Evolutionary conservation across 2,113 vertebrate species (phyloP).

Genomic region (Macquaria australasica): DNA sequence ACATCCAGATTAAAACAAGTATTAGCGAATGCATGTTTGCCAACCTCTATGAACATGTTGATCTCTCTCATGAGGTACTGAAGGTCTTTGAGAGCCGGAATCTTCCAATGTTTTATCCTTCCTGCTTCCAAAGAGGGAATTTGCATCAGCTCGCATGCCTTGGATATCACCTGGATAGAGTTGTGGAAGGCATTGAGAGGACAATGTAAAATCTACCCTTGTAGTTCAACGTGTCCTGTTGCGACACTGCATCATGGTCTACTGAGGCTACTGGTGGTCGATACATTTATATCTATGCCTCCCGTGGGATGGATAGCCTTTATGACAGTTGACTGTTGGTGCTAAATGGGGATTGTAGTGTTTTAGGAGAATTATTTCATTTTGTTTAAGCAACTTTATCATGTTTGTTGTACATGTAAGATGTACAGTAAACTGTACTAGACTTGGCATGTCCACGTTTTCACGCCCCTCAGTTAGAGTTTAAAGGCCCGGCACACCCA

Average conservation of each 20-base stretch:
- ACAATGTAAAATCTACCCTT: neutral
- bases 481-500: no score
- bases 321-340: neutral
- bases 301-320: neutral
- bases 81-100: slow-evolving; percentile 80
- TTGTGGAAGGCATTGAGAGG: neutral
- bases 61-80: slow-evolving; percentile 80
- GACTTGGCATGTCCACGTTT: no score
- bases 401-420: no score
- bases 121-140: slow-evolving; percentile 58
- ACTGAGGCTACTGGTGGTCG: neutral
- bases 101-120: slow-evolving; percentile 45
- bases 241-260: neutral
- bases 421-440: no score
- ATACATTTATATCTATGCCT: neutral
- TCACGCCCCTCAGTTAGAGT: no score
- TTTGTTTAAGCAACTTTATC: no score
- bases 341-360: neutral
- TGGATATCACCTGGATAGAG: slow-evolving; percentile 74
- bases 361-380: neutral
- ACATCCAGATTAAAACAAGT: neutral
- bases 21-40: neutral
- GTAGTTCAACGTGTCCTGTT: neutral
- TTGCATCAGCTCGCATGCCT: slow-evolving; percentile 74
- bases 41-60: slow-evolving; percentile 83